phyloP scores from a whole-genome alignment of 2,113 vertebrate genomes.

The Oxygymnocypris stewartii region DNA sequence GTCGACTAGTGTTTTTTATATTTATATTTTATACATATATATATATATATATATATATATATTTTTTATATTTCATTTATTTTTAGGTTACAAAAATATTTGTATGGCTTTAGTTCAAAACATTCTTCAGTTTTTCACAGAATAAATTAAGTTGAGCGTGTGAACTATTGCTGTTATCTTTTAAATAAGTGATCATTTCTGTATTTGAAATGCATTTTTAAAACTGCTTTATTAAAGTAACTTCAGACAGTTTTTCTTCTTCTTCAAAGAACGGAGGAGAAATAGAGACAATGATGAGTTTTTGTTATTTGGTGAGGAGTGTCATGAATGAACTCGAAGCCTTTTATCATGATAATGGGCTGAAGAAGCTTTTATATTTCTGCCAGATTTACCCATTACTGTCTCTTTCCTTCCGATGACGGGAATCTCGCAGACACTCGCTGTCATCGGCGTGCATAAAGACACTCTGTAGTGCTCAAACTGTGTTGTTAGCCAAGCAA shows the following conservation, averaged over 20 bases:
- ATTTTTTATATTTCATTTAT: not conserved
- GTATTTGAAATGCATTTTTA: not conserved
- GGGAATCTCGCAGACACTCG: not conserved
- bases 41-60: too few relatives aligned
- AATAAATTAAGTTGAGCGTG: not conserved
- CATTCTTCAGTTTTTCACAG: not conserved
- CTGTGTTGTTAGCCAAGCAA: not conserved
- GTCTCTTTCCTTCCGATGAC: not conserved
- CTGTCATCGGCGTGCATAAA: not conserved
- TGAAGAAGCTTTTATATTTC: slow-evolving; percentile 76
- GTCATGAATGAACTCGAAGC: slow-evolving; percentile 54
- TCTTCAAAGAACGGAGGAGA: not conserved
- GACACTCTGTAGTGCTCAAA: not conserved
- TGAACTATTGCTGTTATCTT: not conserved
- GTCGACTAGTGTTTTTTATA: not conserved
- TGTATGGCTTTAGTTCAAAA: not conserved
- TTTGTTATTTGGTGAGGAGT: not conserved
- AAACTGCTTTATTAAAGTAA: not conserved
- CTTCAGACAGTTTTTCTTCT: slow-evolving; percentile 5
- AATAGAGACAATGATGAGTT: not conserved
- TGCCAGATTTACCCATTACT: slow-evolving; percentile 21
- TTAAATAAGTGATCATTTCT: not conserved
- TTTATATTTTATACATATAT: too few relatives aligned
- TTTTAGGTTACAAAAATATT: not conserved
- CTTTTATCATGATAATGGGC: slow-evolving; percentile 89